phyloP scores from a whole-genome alignment of 2,797 vertebrate genomes.

The Melanotaenia parkinsoni region DNA sequence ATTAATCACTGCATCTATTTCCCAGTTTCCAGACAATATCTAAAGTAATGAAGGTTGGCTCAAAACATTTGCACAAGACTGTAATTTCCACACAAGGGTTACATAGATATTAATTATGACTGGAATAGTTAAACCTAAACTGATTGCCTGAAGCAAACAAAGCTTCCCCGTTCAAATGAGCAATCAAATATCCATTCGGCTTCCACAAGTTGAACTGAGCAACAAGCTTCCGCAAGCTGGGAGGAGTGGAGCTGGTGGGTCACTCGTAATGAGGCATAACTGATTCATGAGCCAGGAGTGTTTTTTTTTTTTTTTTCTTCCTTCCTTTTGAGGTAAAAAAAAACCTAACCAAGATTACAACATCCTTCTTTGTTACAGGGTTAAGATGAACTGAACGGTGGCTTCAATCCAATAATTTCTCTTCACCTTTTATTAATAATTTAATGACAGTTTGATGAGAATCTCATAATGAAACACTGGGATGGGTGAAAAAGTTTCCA shows the following conservation, averaged over 20 bases:
- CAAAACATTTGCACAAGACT: neutral
- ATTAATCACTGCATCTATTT: neutral
- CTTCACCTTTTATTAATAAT: slow-evolving; percentile 4
- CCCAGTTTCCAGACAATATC: neutral
- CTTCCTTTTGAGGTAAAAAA: neutral
- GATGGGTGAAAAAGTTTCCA: slow-evolving; percentile 20
- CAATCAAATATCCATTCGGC: slow-evolving; percentile 52
- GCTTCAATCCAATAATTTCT: neutral
- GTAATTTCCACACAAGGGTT: neutral
- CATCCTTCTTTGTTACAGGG: slow-evolving; percentile 5
- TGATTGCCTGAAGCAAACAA: slow-evolving; percentile 23
- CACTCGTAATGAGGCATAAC: slow-evolving; percentile 34
- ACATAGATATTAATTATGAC: neutral
- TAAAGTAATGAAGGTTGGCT: neutral
- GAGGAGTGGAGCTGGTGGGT: slow-evolving; percentile 14
- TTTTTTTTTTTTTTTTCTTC: neutral
- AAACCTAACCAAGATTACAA: slow-evolving; percentile 19
- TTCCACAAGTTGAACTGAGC: slow-evolving; percentile 21
- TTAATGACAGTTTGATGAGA: neutral
- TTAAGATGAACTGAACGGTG: neutral
- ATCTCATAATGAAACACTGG: neutral
- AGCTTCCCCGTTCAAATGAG: slow-evolving; percentile 35
- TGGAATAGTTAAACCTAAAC: slow-evolving; percentile 5
- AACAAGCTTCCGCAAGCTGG: slow-evolving; percentile 48
- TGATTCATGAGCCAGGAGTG: slow-evolving; percentile 30